A percentile compares a stretch with the other conserved stretches of the same genome.
Evolutionary conservation across 2,113 vertebrate genomes (phyloP).

Genomic region (Noturus placidus): DNA sequence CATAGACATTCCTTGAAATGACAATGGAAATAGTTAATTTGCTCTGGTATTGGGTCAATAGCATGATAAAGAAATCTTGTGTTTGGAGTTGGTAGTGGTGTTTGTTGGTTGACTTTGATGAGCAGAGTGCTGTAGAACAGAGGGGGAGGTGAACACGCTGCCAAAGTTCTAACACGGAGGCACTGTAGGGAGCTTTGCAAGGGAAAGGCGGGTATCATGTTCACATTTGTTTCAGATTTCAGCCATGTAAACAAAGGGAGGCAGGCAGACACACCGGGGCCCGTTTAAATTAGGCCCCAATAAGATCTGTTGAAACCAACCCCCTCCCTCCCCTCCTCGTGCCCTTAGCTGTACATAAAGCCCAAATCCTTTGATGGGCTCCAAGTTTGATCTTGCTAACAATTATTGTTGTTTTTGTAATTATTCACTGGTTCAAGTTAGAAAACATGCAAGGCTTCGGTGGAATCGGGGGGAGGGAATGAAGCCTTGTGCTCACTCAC

Average conservation of each 20-base stretch:
- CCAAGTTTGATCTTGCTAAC: conserved; percentile 43
- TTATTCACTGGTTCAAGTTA: conserved; percentile 48
- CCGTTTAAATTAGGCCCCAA: conserved; percentile 60
- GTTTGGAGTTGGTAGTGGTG: conserved; percentile 22
- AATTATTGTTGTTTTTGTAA: conserved; percentile 56
- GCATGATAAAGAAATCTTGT: conserved; percentile 16
- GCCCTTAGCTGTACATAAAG: conserved; percentile 45
- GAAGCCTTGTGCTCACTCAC: conserved; percentile 2
- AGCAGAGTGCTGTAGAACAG: conserved; percentile 3
- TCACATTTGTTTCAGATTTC: conserved; percentile 70
- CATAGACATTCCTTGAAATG: conserved; percentile 19
- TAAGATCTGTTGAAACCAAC: conserved; percentile 51
- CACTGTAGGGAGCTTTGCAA: conserved; percentile 22
- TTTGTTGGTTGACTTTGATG: conserved; percentile 15
- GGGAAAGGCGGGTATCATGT: conserved; percentile 51
- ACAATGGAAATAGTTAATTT: neutral
- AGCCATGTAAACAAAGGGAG: conserved; percentile 61
- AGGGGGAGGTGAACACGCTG: conserved; percentile 9
- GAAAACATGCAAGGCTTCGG: conserved; percentile 29
- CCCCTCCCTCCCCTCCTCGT: neutral
- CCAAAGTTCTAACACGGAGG: conserved; percentile 26
- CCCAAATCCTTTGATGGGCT: conserved; percentile 49
- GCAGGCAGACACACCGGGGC: conserved; percentile 66
- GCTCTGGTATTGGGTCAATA: neutral
- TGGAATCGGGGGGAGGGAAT: conserved; percentile 1